These are phyloP conservation scores for Phthorimaea operculella DNA, from an alignment of 1,140 invertebrate genomes.

Conservation along the genomic window DNA sequence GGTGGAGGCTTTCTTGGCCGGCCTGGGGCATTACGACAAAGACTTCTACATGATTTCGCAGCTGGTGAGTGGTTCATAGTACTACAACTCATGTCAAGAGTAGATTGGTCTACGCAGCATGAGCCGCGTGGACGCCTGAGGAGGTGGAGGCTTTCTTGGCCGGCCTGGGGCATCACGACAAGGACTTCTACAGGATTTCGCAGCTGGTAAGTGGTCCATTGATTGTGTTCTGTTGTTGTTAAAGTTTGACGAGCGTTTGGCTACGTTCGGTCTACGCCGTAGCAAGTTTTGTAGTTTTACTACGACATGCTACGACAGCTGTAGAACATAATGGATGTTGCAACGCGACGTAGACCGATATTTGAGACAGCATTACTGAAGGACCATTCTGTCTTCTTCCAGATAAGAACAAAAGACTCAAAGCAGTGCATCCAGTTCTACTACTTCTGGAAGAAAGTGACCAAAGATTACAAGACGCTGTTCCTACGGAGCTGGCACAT, in stretches of 20 bases:
- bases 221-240: too few species aligned
- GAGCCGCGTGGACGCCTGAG: slow-evolving; percentile 83
- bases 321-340: too few species aligned
- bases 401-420: slow-evolving; percentile 87
- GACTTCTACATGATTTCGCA: slow-evolving; percentile 90
- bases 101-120: slow-evolving; percentile 77
- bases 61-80: slow-evolving; percentile 74
- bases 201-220: not conserved
- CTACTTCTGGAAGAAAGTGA: slow-evolving; percentile 98
- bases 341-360: not conserved
- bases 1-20: slow-evolving; percentile 89
- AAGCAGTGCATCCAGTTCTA: slow-evolving; percentile 98
- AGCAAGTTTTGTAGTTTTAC: too few species aligned
- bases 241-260: too few species aligned
- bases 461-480: slow-evolving; percentile 78
- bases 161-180: slow-evolving; percentile 89
- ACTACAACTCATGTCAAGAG: slow-evolving; percentile 80
- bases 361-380: not conserved
- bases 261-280: too few species aligned
- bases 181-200: slow-evolving; percentile 41
- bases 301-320: too few species aligned
- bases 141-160: slow-evolving; percentile 92
- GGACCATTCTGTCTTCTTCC: slow-evolving; percentile 25
- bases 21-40: slow-evolving; percentile 90
- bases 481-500: slow-evolving; percentile 54